Percentiles rank a stretch among this genome's conserved stretches.
Conservation (phyloP, 2,888 invertebrate genomes). For the Branchellion lobata region DNA sequence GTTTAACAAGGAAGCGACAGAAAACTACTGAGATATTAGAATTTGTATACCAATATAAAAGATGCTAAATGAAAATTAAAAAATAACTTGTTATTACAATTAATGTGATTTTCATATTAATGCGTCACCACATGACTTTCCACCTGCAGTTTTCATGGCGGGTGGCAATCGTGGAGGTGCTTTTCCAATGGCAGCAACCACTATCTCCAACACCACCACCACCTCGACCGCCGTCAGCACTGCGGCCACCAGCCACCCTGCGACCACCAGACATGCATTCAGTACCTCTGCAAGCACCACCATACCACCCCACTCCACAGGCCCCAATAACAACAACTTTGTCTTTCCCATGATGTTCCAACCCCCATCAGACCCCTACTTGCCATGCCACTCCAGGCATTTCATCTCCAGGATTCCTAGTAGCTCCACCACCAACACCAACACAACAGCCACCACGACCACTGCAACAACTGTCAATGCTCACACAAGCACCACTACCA, state of each 20-base stretch:
- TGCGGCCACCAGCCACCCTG: neutral
- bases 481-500: neutral
- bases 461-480: neutral
- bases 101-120: no score
- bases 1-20: no score
- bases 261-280: neutral
- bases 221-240: neutral
- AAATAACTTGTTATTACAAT: no score
- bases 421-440: neutral
- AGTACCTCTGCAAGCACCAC: neutral
- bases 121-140: no score
- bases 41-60: no score
- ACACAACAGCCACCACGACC: neutral
- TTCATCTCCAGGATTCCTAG: conserved; percentile 43
- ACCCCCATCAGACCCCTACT: conserved; percentile 46
- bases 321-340: neutral
- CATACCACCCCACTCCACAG: no score
- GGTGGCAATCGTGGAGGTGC: no score
- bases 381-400: conserved; percentile 50
- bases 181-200: no score
- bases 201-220: no score
- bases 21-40: no score
- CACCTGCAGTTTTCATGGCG: no score
- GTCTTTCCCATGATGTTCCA: neutral
- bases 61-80: no score